Base-by-base conservation (phyloP, 2,888 invertebrate species). In the Bembecia ichneumoniformis region DNA sequence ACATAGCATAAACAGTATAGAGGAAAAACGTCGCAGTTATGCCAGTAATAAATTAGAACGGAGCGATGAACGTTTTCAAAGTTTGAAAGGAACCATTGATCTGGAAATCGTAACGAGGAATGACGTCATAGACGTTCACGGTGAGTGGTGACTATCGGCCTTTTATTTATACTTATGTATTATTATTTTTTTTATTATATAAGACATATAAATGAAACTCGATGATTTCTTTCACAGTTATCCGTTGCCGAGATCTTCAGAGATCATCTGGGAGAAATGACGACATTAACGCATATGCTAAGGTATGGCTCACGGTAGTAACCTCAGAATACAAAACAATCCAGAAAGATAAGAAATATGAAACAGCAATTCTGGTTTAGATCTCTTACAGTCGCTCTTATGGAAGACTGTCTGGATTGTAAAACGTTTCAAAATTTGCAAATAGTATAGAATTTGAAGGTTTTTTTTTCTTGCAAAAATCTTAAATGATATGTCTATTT, bases 241-340 rank as follows among this genome's bases (percentile, higher is more conserved):
- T 94, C 65, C 89, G 93, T 63, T 95, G 94, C 73, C 90, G 90
- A 67, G 94, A 94, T 70, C 87, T 95, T 55, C 89, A 91, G 61
- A 88, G 93, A 57, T 74, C 89, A 13, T 89, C 90, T 68, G 93
- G 92, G 47, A 91, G 90, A 61, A 88, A 89, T 46, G 84, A 86
- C 59, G 83, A 88, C 47, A 90, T 94, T 56, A 94, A 94, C 75
- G 94, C 95, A 54, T 95, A 95, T 75, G 94, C 94, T 17, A 95
- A 94, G 89, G 94, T 93, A 64, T 81, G 13, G 20, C 15, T 44
- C 16, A 15, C 28, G 28, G 28, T 28, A 28, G 7, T 20, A 7
- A 20, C 20, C n/a, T 20, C 20, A 20, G 7, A 20, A 20, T 7
- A 20, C 20, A 20, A 7, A 20, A 20, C 5, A 20, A 20, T 3